phyloP scores from a whole-genome alignment of 2,888 invertebrate genomes.

The Rotaria macrura region DNA sequence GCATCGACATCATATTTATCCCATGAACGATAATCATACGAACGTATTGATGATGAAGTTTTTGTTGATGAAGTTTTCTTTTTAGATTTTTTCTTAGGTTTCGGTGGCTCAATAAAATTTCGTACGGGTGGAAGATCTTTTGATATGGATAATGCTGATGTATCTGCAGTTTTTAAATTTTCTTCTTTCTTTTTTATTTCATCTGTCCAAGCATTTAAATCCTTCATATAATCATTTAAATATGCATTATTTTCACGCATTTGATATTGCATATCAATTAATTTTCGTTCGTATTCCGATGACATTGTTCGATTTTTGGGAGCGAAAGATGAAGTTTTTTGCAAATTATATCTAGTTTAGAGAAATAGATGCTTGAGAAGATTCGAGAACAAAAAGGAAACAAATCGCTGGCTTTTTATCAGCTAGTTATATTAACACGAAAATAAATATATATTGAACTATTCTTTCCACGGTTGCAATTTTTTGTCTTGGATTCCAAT shows the following conservation, averaged over 20 bases:
- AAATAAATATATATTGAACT: background rate
- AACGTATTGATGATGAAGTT: background rate
- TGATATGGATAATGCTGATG: background rate
- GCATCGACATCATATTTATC: constrained; percentile 26
- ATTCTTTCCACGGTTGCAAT: background rate
- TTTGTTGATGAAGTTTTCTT: background rate
- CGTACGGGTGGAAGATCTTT: constrained; percentile 30
- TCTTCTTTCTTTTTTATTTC: constrained; percentile 45
- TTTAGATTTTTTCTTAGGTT: constrained; percentile 27
- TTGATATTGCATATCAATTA: constrained; percentile 62
- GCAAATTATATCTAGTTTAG: no score
- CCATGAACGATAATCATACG: constrained; percentile 30
- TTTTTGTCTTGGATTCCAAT: background rate
- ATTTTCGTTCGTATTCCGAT: constrained; percentile 46
- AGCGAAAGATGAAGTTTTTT: no score
- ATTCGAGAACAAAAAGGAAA: no score
- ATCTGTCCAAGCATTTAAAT: constrained; percentile 55
- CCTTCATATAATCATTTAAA: constrained; percentile 61
- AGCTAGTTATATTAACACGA: no score
- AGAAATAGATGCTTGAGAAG: no score
- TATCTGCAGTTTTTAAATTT: constrained; percentile 33
- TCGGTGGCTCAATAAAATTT: constrained; percentile 15
- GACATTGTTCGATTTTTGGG: background rate
- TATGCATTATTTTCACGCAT: constrained; percentile 63
- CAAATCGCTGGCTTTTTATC: no score